Conservation (phyloP, 2,888 invertebrate species). For the Cylindroiulus punctatus region DNA sequence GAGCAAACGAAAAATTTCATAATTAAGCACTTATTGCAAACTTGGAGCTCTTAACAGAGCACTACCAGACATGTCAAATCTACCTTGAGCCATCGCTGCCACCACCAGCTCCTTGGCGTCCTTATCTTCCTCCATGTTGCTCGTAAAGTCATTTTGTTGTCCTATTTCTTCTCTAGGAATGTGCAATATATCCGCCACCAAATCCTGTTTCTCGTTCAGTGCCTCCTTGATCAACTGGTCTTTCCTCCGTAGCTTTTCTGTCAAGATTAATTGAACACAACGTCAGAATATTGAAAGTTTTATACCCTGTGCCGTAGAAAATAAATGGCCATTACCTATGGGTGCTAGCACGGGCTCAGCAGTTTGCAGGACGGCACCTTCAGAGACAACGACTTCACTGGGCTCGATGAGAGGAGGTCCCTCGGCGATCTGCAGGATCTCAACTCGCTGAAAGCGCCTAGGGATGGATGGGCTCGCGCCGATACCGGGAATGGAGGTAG, state of each 20-base stretch:
- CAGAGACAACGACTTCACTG: constrained; percentile 78
- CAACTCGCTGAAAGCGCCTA: constrained; percentile 62
- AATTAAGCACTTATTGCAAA: neutral
- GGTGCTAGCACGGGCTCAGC: constrained; percentile 83
- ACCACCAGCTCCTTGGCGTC: constrained; percentile 77
- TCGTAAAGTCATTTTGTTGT: constrained; percentile 73
- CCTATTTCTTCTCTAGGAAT: constrained; percentile 78
- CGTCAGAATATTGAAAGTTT: neutral
- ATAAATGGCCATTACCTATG: constrained; percentile 70
- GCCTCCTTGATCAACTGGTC: constrained; percentile 77
- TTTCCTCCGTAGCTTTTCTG: constrained; percentile 79
- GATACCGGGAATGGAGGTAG: constrained; percentile 46
- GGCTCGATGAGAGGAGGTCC: constrained; percentile 76
- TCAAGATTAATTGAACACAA: constrained; percentile 59
- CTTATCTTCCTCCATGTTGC: constrained; percentile 71
- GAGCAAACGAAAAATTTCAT: constrained; percentile 26
- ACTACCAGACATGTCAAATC: neutral
- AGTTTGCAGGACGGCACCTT: constrained; percentile 75
- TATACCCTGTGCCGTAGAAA: neutral
- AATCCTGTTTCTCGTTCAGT: constrained; percentile 76
- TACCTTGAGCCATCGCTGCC: constrained; percentile 77
- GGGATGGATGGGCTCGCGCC: constrained; percentile 60
- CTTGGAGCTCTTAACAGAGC: neutral
- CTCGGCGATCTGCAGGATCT: constrained; percentile 72
- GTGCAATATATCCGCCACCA: constrained; percentile 80